Conservation (phyloP, 2,888 invertebrate genomes). For the Lumbricus terrestris region DNA sequence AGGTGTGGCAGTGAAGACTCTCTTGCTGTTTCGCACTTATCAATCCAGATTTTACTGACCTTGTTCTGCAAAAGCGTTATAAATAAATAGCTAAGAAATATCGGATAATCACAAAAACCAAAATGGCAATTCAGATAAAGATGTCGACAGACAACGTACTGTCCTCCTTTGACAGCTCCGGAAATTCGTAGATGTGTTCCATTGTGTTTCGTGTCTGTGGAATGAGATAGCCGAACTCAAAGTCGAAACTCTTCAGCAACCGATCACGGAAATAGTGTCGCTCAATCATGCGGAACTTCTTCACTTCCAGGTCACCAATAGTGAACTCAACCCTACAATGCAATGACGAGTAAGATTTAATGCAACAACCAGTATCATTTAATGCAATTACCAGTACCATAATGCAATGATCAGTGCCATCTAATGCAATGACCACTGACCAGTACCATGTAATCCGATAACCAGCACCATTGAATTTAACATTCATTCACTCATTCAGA, state of each 20-base stretch:
- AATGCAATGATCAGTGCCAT: background rate
- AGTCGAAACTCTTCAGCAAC: conserved; percentile 93
- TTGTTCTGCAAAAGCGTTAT: background rate
- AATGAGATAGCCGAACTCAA: conserved; percentile 99
- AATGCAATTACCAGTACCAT: background rate
- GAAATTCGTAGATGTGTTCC: conserved; percentile 99
- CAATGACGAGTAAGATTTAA: background rate
- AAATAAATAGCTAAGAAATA: background rate
- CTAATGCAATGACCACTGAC: background rate
- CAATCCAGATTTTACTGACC: background rate
- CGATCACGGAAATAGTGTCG: conserved; percentile 92
- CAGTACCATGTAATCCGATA: no score
- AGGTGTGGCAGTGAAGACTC: no score
- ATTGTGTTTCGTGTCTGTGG: conserved; percentile 95
- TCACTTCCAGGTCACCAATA: conserved; percentile 86
- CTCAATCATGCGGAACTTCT: conserved; percentile 95
- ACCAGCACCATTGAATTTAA: background rate
- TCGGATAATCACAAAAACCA: background rate
- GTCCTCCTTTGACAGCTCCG: conserved; percentile 78
- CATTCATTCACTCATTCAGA: no score
- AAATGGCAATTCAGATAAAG: background rate
- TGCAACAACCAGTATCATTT: no score
- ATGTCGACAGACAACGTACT: conserved; percentile 73
- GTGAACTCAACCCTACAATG: conserved; percentile 84
- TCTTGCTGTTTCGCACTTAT: background rate